Base-by-base conservation (phyloP, 2,888 invertebrate genomes). In the Pachliopta kotzebuea region DNA sequence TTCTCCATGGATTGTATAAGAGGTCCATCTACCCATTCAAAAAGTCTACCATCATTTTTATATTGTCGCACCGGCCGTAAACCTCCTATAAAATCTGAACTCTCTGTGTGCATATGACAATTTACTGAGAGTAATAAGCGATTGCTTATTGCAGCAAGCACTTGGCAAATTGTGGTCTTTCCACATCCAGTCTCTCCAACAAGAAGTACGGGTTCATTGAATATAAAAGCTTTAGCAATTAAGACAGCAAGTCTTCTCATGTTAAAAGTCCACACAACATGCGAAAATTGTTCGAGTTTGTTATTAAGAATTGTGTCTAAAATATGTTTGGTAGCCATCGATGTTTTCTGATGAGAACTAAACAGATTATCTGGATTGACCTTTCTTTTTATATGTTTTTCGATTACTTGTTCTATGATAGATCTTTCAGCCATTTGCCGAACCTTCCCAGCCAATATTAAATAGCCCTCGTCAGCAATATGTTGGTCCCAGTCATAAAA, bases 131-230 rank as follows among this genome's bases (percentile, higher is more conserved):
- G 92, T 50, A 99, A 90, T 62, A 94, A 86, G 62, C 94, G 94
- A 1, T 91, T 84, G 67, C 93, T 94, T 61, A 96, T 90, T 31
- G 94, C 93, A 7, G 98, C 96, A 60, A 97, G 92, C 21, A 98
- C 91, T 89, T 99, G 98, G 74, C 98, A 98, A 6, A 99, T 94
- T 0, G 98, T 98, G 0, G 99, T 99, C 92, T 99, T 99, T 0
- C 99, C 99, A 79, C 98, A 98, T 0, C 98, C 99, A 1, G 99
- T 99, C 79, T 99, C 98, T 14, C 99, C 99, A 0, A 99, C 98
- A 53, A 99, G 88, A 56, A 99, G 86, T 0, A 99, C 96, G 0
- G 99, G 99, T 83, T 99, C 99, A 73, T 96, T 94, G 77, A 98
- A 99, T 70, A 95, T 94, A 72, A 98, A 93, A 0, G 98, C 97